Evolutionary conservation across 1,140 invertebrate genomes (phyloP).

Genomic region (Drosophila baimaii): DNA sequence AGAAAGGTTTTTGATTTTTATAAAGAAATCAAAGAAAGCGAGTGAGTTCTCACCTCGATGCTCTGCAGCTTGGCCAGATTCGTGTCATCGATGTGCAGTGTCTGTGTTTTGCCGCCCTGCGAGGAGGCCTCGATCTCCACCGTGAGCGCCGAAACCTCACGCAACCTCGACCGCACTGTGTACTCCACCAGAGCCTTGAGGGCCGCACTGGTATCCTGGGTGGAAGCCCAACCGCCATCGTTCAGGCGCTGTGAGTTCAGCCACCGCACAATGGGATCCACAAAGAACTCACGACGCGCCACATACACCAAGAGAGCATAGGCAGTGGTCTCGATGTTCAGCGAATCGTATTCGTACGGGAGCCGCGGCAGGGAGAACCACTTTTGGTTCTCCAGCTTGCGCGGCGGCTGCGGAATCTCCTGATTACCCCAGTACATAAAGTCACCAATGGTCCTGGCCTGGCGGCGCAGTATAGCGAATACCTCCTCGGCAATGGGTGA

Average conservation of each 20-base stretch:
- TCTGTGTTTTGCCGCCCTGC: slow-evolving; percentile 88
- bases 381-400: slow-evolving; percentile 95
- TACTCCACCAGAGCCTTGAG: slow-evolving; percentile 96
- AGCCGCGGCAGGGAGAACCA: slow-evolving; percentile 94
- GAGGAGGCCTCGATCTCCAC: slow-evolving; percentile 94
- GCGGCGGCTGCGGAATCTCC: slow-evolving; percentile 90
- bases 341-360: slow-evolving; percentile 94
- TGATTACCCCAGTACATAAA: slow-evolving; percentile 94
- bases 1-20: not conserved
- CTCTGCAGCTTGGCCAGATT: slow-evolving; percentile 91
- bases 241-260: slow-evolving; percentile 94
- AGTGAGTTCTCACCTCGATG: slow-evolving; percentile 87
- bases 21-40: not conserved
- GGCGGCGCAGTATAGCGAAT: slow-evolving; percentile 89
- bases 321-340: slow-evolving; percentile 96
- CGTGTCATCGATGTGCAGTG: slow-evolving; percentile 89
- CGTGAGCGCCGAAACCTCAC: slow-evolving; percentile 93
- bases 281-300: slow-evolving; percentile 90
- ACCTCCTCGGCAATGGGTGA: slow-evolving; percentile 92
- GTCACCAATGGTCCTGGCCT: slow-evolving; percentile 89
- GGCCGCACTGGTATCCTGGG: slow-evolving; percentile 93
- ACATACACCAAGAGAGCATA: slow-evolving; percentile 96
- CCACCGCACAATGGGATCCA: slow-evolving; percentile 96
- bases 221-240: slow-evolving; percentile 97
- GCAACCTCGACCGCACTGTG: slow-evolving; percentile 92